Conservation (phyloP, 64 coral and sea anemone genomes). For the Trachythela sp. region DNA sequence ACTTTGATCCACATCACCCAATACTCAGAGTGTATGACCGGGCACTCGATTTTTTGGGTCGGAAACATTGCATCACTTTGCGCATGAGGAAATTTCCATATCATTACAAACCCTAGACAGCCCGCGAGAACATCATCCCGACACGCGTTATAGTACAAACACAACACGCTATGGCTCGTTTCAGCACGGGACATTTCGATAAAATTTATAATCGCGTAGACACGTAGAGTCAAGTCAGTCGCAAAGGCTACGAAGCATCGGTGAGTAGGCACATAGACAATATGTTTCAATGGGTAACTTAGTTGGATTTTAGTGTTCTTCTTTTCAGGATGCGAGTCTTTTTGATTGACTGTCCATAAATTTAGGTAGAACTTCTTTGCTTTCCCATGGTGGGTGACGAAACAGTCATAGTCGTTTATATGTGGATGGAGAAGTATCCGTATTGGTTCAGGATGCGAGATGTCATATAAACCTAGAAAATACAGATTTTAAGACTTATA, state of each 20-base stretch:
- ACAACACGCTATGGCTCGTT: conserved; percentile 59
- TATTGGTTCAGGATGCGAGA: conserved; percentile 68
- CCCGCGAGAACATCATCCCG: conserved; percentile 83
- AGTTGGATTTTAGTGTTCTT: conserved; percentile 35
- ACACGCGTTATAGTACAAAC: conserved; percentile 70
- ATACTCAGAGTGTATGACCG: conserved; percentile 55
- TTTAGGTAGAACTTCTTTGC: conserved; percentile 78
- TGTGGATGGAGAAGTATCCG: conserved; percentile 48
- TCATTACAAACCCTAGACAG: conserved; percentile 68
- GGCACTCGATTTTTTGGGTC: conserved; percentile 46
- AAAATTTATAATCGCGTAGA: conserved; percentile 68
- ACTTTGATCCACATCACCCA: conserved; percentile 78
- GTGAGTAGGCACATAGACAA: conserved; percentile 60
- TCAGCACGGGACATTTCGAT: conserved; percentile 51
- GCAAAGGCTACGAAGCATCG: conserved; percentile 66
- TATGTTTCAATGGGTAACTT: conserved; percentile 57
- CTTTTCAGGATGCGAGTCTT: conserved; percentile 38
- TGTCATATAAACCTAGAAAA: conserved; percentile 27
- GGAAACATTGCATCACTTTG: conserved; percentile 75
- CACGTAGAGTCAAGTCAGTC: conserved; percentile 59
- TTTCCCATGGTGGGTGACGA: conserved; percentile 82
- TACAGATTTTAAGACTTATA: too few relatives aligned
- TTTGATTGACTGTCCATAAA: conserved; percentile 74
- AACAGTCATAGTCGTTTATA: conserved; percentile 44
- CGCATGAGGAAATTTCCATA: conserved; percentile 79